Percentiles rank a stretch among this genome's conserved stretches.
Evolutionary conservation across 2,888 invertebrate genomes (phyloP).

Genomic region (Eupithecia exiguata): DNA sequence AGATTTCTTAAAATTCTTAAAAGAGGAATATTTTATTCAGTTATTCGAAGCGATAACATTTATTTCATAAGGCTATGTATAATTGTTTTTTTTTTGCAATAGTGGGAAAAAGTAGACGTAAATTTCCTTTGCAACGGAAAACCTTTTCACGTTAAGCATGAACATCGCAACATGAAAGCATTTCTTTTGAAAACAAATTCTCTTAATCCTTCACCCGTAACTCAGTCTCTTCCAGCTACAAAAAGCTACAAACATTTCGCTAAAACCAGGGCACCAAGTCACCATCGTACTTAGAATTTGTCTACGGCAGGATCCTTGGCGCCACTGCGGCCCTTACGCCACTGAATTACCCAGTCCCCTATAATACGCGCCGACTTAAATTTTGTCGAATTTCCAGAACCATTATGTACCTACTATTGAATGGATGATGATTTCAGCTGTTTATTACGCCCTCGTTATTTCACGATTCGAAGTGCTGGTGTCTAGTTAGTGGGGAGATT

Average conservation of each 20-base stretch:
- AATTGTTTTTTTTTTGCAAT: too few relatives aligned
- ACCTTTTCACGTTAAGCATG: background rate
- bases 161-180: background rate
- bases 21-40: background rate
- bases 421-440: constrained; percentile 76
- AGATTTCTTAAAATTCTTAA: background rate
- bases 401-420: constrained; percentile 75
- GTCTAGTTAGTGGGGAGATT: constrained; percentile 24
- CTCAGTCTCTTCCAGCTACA: constrained; percentile 40
- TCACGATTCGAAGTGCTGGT: constrained; percentile 43
- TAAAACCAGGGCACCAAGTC: constrained; percentile 59
- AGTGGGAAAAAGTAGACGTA: background rate
- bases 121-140: background rate
- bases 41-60: too few relatives aligned
- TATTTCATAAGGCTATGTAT: too few relatives aligned
- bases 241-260: constrained; percentile 46
- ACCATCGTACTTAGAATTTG: constrained; percentile 75
- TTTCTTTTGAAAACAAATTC: constrained; percentile 11
- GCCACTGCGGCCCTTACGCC: constrained; percentile 81
- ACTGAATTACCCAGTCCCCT: constrained; percentile 82
- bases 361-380: constrained; percentile 82
- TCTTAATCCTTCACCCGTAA: background rate
- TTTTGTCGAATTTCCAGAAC: constrained; percentile 81
- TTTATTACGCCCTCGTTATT: constrained; percentile 67
- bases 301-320: constrained; percentile 80